Evolutionary conservation across 2,113 vertebrate genomes (phyloP), one percentile per base, ranked within the genome.

Genomic region (Verasper variegatus): DNA sequence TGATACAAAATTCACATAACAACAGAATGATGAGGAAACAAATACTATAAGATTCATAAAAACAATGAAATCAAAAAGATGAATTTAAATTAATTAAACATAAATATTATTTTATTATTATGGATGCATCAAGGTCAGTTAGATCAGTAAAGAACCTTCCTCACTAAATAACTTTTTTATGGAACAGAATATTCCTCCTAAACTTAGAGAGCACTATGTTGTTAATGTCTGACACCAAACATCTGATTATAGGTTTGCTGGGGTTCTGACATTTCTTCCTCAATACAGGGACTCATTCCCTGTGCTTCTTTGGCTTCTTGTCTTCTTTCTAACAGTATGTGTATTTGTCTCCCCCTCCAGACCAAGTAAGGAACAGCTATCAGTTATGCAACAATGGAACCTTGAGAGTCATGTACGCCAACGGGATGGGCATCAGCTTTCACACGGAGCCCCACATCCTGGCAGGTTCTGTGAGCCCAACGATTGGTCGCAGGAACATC

Each of bases 281-380:
- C 3, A 26, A 63, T 21, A 10, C 55, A 64, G 35, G 51, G 20
- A 17, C 20, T 11, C n/a, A 42, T 6, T 31, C 31, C 31, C 6
- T 51, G 45, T 75, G 66, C 54, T 11, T 40, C 18, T 45, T 45
- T 61, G 55, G 17, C 55, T 54, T 51, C 21, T n/a, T 14, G 35
- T 37, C 31, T 31, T 12, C 10, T 40, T 7, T 35, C 58, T n/a
- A 49, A 59, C 26, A 4, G 2, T 47, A 1, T 71, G 47, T 60
- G 17, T 58, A 20, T 52, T 42, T 67, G 14, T 86, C 67, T 72
- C 73, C 78, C 76, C 63, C 78, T 85, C 68, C 94, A 99, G 98
- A 99, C 94, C 98, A 99, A 94, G 98, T 99, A 90, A 95, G 98
- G 88, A 99, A 99, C 96, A 99, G 96, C 94, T 99, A 99, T 93